Base-by-base conservation (phyloP, 1,140 invertebrate genomes). In the Achroia grisella region DNA sequence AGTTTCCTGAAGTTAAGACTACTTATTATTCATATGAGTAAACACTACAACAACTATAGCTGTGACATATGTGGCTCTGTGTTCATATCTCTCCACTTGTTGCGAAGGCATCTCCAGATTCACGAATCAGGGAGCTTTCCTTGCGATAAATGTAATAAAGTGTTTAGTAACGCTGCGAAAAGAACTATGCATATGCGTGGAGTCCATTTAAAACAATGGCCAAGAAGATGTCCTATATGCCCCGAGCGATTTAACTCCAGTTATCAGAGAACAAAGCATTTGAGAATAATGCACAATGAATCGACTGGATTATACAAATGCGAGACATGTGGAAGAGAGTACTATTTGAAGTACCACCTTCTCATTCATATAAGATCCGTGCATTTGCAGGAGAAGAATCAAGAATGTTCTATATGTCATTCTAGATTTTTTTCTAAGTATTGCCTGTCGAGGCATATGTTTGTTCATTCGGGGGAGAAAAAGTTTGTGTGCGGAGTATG, bases 371-470 rank as follows among this genome's bases (percentile, higher is more conserved):
- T 87, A 35, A 64, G 87, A 35, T 86, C 78, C 0, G 71, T 81
- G 1, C 88, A 88, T 45, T 76, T 88, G 2, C 88, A 88, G 30
- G 87, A 89, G 35, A 72, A 87, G 6, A 87, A 87, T 28, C 84
- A 85, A 5, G 72, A 74, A 6, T 90, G 89, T 52, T 54, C 62
- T 2, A 54, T 88, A 3, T 89, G 88, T 34, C 80, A 90, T 44
- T 93, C 92, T 51, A 89, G 89, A 10, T 95, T 94, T 66, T 93
- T 93, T 42, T 74, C 91, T 67, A 86, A 92, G 81, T 57, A 92
- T 88, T 81, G 92, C 87, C 32, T 94, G 79, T 85, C 93, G 82
- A 80, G 87, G 87, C 89, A 90, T 71, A 87, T 93, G 92, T 58
- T 92, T 87, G 82, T 89, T 79, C 90, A 91, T 51, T 90, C 89